A percentile compares a stretch with the other conserved stretches of the same genome.
These are phyloP conservation scores for Tapera naevia DNA, from an alignment of 2,797 vertebrate species.

Conservation along the genomic window DNA sequence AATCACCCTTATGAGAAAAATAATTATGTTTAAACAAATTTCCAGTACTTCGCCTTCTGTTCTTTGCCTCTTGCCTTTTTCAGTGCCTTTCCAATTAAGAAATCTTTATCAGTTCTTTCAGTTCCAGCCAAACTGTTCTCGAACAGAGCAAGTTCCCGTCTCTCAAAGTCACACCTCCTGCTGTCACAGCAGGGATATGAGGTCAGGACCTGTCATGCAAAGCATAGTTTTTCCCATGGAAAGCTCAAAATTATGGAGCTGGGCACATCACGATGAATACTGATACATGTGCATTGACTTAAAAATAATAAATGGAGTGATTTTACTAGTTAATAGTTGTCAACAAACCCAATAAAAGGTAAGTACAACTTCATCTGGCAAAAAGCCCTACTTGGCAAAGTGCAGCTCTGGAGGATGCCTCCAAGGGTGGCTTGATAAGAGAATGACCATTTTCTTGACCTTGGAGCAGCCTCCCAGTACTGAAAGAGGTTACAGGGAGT, in stretches of 20 bases:
- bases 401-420: too few relatives aligned
- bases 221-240: accelerated
- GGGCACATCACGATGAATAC: not conserved
- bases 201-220: not conserved
- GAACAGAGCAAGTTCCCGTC: too few relatives aligned
- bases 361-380: not conserved
- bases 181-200: accelerated
- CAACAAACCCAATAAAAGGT: not conserved
- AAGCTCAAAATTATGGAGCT: not conserved
- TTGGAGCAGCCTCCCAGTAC: too few relatives aligned
- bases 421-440: too few relatives aligned
- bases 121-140: too few relatives aligned
- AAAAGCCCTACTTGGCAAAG: not conserved
- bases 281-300: not conserved
- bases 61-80: not conserved
- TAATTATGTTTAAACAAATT: not conserved
- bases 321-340: not conserved
- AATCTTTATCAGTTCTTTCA: too few relatives aligned
- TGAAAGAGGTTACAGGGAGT: too few relatives aligned
- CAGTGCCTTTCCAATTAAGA: too few relatives aligned
- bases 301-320: not conserved
- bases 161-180: too few relatives aligned
- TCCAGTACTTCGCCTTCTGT: accelerated
- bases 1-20: not conserved
- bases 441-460: too few relatives aligned